Evolutionary conservation across 2,113 vertebrate genomes (phyloP).

Genomic region (Apistogramma diplotaenia): DNA sequence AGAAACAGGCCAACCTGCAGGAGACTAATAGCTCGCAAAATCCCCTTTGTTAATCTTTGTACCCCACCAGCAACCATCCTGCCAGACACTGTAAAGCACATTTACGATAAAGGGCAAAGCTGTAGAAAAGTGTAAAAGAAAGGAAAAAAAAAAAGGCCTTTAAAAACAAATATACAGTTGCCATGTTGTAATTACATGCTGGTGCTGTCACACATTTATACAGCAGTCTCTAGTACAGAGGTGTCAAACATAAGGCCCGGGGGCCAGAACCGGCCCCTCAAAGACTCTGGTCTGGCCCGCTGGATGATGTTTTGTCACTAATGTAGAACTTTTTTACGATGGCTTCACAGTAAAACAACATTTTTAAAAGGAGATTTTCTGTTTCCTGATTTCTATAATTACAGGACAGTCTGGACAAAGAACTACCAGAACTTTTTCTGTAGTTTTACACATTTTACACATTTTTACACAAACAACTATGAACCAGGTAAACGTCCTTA

Average conservation of each 20-base stretch:
- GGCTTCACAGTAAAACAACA: no score
- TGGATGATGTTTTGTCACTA: no score
- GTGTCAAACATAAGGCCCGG: no score
- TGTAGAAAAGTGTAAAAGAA: no score
- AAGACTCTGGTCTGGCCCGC: no score
- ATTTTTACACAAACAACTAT: not conserved
- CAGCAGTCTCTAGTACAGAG: not conserved
- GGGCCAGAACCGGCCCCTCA: no score
- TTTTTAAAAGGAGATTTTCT: no score
- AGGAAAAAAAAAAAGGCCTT: constrained; percentile 20
- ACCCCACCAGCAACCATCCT: constrained; percentile 30
- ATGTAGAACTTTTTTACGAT: no score
- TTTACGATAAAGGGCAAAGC: constrained; percentile 37
- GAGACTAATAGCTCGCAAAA: constrained; percentile 60
- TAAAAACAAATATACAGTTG: constrained; percentile 24
- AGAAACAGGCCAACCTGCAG: constrained; percentile 19
- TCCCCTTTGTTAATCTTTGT: constrained; percentile 51
- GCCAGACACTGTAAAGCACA: constrained; percentile 41
- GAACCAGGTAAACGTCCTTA: not conserved
- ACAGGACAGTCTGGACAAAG: no score
- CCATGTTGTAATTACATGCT: constrained; percentile 32
- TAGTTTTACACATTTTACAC: no score
- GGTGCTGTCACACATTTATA: not conserved
- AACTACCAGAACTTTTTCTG: no score
- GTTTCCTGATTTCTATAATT: no score